Percentiles rank a stretch among this genome's conserved stretches.
phyloP scores from a whole-genome alignment of 2,113 vertebrate genomes.

The Dermatemys mawii region DNA sequence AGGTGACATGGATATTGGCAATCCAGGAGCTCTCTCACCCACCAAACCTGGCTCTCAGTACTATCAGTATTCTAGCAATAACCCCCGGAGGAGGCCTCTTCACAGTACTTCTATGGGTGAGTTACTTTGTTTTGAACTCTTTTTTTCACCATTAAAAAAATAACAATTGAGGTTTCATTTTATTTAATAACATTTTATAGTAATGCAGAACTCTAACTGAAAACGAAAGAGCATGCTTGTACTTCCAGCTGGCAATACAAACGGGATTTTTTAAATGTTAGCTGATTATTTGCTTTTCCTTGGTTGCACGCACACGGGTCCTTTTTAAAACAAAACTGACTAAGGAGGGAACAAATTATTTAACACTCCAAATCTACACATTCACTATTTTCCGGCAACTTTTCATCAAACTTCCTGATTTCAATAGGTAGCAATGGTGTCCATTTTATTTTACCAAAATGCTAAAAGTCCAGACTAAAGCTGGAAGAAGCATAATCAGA shows the following conservation, averaged over 20 bases:
- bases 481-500: background rate
- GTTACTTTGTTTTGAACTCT: constrained; percentile 39
- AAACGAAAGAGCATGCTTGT: background rate
- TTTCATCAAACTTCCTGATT: background rate
- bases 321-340: background rate
- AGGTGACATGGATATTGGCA: constrained; percentile 92
- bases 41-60: constrained; percentile 93
- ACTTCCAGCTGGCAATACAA: background rate
- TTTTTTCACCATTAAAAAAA: background rate
- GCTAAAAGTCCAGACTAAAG: background rate
- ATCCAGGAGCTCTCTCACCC: constrained; percentile 91
- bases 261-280: background rate
- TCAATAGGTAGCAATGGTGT: background rate
- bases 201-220: background rate
- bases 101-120: constrained; percentile 92
- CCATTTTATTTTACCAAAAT: background rate
- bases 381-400: background rate
- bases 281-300: constrained; percentile 1
- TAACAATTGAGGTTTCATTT: background rate
- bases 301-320: background rate
- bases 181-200: background rate
- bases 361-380: background rate
- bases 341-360: background rate
- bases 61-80: constrained; percentile 93
- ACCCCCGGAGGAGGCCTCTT: constrained; percentile 90